These are phyloP conservation scores for Psittacus erithacus DNA, from an alignment of 2,113 vertebrate species.

Conservation along the genomic window DNA sequence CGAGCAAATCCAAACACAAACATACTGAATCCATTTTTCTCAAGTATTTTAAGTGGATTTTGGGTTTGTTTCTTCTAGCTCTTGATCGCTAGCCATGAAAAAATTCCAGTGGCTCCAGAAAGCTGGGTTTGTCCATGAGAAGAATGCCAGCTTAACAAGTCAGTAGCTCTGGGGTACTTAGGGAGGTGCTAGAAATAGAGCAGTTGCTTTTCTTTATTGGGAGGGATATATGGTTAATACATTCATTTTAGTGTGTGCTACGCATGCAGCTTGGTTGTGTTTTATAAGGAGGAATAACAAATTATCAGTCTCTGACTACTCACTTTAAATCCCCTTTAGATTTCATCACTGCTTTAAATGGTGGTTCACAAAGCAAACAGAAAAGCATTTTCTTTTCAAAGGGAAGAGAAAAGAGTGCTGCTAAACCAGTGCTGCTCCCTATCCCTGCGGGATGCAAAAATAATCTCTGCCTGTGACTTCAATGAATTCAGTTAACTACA, in stretches of 20 bases:
- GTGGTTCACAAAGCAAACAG: conserved; percentile 36
- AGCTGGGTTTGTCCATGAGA: conserved; percentile 55
- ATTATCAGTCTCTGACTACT: conserved; percentile 56
- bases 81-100: conserved; percentile 47
- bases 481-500: conserved; percentile 64
- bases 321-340: conserved; percentile 71
- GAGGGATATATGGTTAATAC: conserved; percentile 63
- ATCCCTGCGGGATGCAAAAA: conserved; percentile 58
- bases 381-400: conserved; percentile 47
- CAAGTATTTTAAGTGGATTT: conserved; percentile 38
- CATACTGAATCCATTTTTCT: conserved; percentile 30
- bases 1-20: conserved; percentile 29
- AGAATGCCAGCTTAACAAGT: conserved; percentile 70
- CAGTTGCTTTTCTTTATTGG: conserved; percentile 66
- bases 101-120: conserved; percentile 53
- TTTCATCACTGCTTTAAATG: conserved; percentile 69
- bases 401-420: conserved; percentile 61
- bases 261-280: conserved; percentile 33
- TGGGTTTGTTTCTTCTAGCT: conserved; percentile 35
- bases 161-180: conserved; percentile 70
- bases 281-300: conserved; percentile 70
- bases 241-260: conserved; percentile 60
- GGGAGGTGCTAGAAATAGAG: conserved; percentile 60
- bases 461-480: conserved; percentile 65
- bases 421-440: conserved; percentile 13